phyloP scores from a whole-genome alignment of 2,113 vertebrate genomes.

The Myanophis thanlyinensis region DNA sequence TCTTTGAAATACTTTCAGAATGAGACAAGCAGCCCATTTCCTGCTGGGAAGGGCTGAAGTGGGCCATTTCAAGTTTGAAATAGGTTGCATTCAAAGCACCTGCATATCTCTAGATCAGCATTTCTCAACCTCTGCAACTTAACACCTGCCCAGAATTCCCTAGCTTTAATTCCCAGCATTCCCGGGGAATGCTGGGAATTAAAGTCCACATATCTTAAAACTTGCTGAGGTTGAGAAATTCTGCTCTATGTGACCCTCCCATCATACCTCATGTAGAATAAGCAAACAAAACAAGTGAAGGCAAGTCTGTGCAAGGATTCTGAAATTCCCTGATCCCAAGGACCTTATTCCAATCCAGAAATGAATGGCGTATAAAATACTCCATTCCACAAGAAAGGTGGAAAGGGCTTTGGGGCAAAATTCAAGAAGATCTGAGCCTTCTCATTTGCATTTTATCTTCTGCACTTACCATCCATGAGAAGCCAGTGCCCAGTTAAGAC shows the following conservation, averaged over 20 bases:
- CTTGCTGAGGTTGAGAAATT: background rate
- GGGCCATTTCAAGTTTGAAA: background rate
- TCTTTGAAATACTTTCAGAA: background rate
- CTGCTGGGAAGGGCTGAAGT: background rate
- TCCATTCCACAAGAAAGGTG: background rate
- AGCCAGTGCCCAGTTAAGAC: constrained; percentile 99
- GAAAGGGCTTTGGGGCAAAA: background rate
- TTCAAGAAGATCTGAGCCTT: background rate
- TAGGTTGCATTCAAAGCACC: background rate
- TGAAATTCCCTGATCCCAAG: background rate
- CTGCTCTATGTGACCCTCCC: background rate
- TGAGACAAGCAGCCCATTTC: background rate
- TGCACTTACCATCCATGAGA: constrained; percentile 92
- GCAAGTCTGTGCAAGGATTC: background rate
- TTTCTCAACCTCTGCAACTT: background rate
- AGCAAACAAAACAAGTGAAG: background rate
- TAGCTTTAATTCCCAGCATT: no score
- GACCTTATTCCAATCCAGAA: background rate
- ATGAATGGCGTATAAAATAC: background rate
- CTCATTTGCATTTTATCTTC: background rate
- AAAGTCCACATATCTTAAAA: background rate
- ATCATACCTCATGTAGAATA: background rate
- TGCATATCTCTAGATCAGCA: background rate
- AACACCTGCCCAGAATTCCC: background rate
- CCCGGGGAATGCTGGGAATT: background rate